These are phyloP conservation scores for Halcyon chelicuti DNA, from an alignment of 2,797 vertebrate genomes.

Conservation along the genomic window DNA sequence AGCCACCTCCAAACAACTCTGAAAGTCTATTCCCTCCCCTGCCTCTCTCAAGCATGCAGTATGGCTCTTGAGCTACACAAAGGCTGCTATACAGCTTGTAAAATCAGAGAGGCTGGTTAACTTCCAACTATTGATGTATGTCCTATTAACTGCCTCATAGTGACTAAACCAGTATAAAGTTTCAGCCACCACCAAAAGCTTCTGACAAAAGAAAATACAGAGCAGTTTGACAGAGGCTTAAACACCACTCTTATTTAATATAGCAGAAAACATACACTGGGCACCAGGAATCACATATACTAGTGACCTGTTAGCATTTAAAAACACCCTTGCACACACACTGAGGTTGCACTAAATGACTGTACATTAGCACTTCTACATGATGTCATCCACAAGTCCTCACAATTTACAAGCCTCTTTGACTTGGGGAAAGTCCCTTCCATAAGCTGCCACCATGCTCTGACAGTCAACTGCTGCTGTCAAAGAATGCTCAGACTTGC, in stretches of 20 bases:
- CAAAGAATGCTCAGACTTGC: background rate
- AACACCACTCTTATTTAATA: background rate
- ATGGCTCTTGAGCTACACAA: background rate
- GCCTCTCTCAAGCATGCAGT: background rate
- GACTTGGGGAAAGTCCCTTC: background rate
- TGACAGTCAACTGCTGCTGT: background rate
- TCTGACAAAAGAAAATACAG: background rate
- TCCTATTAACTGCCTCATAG: background rate
- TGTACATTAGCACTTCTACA: background rate
- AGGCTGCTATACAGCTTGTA: background rate
- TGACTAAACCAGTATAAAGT: background rate
- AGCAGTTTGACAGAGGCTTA: background rate
- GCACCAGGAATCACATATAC: background rate
- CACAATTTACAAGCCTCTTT: background rate
- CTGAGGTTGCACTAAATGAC: background rate
- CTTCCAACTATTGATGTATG: background rate
- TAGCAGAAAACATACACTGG: accelerated
- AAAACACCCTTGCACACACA: background rate
- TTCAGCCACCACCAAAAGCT: background rate
- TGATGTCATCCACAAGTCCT: background rate
- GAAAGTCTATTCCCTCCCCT: background rate
- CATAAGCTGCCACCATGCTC: background rate
- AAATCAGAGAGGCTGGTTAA: background rate
- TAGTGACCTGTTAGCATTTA: accelerated
- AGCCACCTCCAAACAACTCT: background rate